These are phyloP conservation scores for Daboia siamensis DNA, from an alignment of 2,113 vertebrate species.

Conservation along the genomic window DNA sequence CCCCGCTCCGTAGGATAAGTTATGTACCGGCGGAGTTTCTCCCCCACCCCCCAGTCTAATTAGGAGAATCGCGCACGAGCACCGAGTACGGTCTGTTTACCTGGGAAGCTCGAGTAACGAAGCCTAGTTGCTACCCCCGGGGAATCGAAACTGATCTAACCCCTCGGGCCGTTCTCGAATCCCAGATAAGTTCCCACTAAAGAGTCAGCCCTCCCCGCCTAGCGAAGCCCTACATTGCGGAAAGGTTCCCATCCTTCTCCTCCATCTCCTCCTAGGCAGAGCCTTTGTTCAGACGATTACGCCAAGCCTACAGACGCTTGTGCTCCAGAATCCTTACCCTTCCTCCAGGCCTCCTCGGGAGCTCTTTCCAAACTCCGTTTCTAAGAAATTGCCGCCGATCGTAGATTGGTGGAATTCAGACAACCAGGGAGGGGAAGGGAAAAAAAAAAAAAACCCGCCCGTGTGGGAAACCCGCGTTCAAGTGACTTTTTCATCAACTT, in stretches of 20 bases:
- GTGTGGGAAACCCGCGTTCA: not conserved
- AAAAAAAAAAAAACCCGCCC: not conserved
- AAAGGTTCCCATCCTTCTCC: not conserved
- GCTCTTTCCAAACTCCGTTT: not conserved
- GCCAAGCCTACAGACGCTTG: not conserved
- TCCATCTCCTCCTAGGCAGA: not conserved
- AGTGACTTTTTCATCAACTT: not conserved
- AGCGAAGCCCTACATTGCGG: not conserved
- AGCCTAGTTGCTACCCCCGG: not conserved
- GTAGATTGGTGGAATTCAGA: not conserved
- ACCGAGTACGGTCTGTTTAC: not conserved
- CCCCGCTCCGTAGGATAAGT: not conserved
- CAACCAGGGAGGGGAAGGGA: no score
- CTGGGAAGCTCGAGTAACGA: not conserved
- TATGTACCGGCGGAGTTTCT: not conserved
- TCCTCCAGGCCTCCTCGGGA: not conserved
- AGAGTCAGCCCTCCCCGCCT: not conserved
- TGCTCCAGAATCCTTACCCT: not conserved
- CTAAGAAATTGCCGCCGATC: not conserved
- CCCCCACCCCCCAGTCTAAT: not conserved
- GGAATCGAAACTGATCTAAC: not conserved
- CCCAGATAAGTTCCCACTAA: not conserved
- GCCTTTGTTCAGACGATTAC: not conserved
- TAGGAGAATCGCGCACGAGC: not conserved
- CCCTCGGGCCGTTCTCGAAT: not conserved